Conservation (phyloP, 2,797 vertebrate genomes). For the Geotrypetes seraphini region DNA sequence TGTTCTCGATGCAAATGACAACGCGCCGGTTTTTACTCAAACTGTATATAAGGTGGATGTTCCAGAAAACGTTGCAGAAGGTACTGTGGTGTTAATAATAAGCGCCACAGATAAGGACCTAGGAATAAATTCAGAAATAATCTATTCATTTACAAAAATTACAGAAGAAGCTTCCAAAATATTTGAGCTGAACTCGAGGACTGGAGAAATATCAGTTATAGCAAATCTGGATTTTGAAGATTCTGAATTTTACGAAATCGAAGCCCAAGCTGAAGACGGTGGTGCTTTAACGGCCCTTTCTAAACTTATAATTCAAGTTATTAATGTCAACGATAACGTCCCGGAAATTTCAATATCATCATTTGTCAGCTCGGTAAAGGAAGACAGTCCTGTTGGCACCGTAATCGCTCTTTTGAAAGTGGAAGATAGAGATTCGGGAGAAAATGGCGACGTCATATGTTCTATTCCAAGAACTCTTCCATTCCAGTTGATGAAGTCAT, state of each 20-base stretch:
- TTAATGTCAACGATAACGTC: conserved; percentile 44
- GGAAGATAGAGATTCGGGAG: conserved; percentile 35
- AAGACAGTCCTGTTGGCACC: conserved; percentile 29
- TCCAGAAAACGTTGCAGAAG: conserved; percentile 20
- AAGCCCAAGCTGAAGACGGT: no score
- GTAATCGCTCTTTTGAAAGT: conserved; percentile 41
- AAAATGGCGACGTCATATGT: conserved; percentile 24
- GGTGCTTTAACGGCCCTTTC: no score
- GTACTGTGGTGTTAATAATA: conserved; percentile 18
- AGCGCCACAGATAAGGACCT: conserved; percentile 23
- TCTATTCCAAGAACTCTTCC: conserved; percentile 1
- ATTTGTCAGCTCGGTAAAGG: conserved; percentile 18
- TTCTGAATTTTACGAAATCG: no score
- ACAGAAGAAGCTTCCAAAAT: no score
- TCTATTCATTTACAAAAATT: conserved; percentile 28
- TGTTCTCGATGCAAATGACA: conserved; percentile 31
- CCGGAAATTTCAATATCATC: conserved; percentile 30
- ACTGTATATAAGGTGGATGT: conserved; percentile 22
- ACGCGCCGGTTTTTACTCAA: conserved; percentile 19
- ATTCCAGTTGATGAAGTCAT: conserved; percentile 8
- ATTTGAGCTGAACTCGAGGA: no score
- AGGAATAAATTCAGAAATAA: conserved; percentile 25
- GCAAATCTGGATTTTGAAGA: no score
- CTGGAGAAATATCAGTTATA: no score
- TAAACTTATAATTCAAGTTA: conserved; percentile 17